These are phyloP conservation scores for Eidolon helvum DNA, from an alignment of 2,113 vertebrate genomes.

Conservation along the genomic window DNA sequence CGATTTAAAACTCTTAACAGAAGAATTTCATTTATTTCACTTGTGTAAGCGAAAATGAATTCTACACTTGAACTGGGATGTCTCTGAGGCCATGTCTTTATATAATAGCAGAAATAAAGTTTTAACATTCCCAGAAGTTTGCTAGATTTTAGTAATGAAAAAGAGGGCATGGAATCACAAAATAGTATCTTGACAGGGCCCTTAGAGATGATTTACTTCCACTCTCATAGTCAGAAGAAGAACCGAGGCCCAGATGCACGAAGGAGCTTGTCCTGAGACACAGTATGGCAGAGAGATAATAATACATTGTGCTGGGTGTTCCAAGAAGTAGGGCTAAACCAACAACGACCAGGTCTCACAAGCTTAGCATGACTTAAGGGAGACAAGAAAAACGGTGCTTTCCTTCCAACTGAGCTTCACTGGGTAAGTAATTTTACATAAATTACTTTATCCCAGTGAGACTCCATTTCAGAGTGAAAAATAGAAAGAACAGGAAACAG, in stretches of 20 bases:
- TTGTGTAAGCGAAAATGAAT: background rate
- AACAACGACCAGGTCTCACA: background rate
- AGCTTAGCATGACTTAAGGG: background rate
- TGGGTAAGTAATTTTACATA: background rate
- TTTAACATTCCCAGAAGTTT: background rate
- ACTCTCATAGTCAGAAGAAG: background rate
- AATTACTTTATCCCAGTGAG: background rate
- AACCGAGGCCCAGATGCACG: background rate
- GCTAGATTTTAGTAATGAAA: background rate
- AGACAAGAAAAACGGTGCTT: background rate
- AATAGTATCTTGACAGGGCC: background rate
- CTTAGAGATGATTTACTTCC: background rate
- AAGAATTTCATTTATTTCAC: slow-evolving; percentile 11
- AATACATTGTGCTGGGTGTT: background rate
- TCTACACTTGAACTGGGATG: background rate
- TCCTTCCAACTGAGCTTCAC: background rate
- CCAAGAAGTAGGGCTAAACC: background rate
- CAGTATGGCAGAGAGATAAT: fast-evolving
- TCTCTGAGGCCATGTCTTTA: background rate
- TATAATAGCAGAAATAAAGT: background rate
- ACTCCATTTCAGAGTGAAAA: background rate
- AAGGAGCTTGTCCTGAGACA: background rate
- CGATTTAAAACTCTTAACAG: background rate
- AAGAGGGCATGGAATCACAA: background rate
- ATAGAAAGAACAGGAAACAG: background rate